Conservation (phyloP, 2,888 invertebrate species). For the Octodonta nipae region DNA sequence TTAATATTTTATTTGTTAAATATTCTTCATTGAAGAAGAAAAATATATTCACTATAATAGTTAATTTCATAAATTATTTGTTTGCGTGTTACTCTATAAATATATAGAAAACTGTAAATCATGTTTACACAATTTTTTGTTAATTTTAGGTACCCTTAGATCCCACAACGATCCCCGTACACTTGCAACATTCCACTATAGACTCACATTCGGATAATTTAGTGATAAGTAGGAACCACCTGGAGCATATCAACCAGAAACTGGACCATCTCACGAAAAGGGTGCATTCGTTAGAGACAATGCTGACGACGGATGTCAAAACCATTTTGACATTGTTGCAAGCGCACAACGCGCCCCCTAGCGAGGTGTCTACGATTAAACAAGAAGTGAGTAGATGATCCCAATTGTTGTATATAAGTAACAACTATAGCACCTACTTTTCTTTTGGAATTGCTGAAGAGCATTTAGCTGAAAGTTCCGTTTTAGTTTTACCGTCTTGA, state of each 20-base stretch:
- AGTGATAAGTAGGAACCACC: conserved; percentile 31
- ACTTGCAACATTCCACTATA: conserved; percentile 28
- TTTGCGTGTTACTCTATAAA: too few species aligned
- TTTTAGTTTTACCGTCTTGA: too few species aligned
- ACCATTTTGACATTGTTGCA: conserved; percentile 44
- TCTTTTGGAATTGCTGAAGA: too few species aligned
- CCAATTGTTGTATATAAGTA: not conserved
- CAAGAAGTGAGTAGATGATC: conserved; percentile 12
- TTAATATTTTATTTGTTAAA: too few species aligned
- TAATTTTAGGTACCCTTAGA: conserved; percentile 12
- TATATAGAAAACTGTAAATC: too few species aligned
- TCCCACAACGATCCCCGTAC: conserved; percentile 12
- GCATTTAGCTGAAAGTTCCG: too few species aligned
- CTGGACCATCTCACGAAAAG: conserved; percentile 57
- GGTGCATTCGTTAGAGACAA: conserved; percentile 57
- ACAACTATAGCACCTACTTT: not conserved
- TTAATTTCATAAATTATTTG: too few species aligned
- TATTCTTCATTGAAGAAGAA: too few species aligned
- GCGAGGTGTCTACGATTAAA: conserved; percentile 14
- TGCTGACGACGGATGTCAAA: conserved; percentile 60
- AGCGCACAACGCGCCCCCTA: conserved; percentile 12
- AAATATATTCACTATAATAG: too few species aligned
- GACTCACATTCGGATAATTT: conserved; percentile 30
- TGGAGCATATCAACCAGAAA: conserved; percentile 45
- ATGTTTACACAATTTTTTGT: too few species aligned